Conservation (phyloP, 2,797 vertebrate genomes). For the Gymnoscopelus braueri region DNA sequence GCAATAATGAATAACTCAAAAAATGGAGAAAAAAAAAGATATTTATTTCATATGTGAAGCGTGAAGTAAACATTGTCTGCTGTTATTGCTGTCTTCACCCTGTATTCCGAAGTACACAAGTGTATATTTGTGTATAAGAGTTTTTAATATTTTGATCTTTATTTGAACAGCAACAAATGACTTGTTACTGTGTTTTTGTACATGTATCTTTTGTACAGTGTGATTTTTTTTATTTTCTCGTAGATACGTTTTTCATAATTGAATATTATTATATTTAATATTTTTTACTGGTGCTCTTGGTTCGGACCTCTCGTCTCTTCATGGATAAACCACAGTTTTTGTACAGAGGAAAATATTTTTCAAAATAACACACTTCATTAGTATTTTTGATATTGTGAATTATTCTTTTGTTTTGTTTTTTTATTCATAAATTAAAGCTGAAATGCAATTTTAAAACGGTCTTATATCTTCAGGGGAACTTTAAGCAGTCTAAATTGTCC, state of each 20-base stretch:
- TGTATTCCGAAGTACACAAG: conserved; percentile 80
- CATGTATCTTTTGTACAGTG: conserved; percentile 86
- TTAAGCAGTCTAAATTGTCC: conserved; percentile 21
- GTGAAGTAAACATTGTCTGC: conserved; percentile 72
- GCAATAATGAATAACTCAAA: conserved; percentile 47
- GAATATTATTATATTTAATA: conserved; percentile 77
- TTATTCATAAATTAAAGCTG: conserved; percentile 20
- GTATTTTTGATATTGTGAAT: conserved; percentile 48
- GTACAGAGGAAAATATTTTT: conserved; percentile 79
- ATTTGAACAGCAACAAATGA: conserved; percentile 79
- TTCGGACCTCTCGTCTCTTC: conserved; percentile 63
- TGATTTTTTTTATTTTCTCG: conserved; percentile 72
- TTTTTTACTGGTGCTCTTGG: conserved; percentile 76
- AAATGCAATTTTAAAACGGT: conserved; percentile 38
- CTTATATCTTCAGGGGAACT: conserved; percentile 28
- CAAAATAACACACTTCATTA: conserved; percentile 48
- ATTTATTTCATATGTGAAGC: conserved; percentile 80
- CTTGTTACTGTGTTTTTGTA: conserved; percentile 82
- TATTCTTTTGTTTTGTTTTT: conserved; percentile 26
- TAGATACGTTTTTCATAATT: conserved; percentile 51
- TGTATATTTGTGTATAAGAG: conserved; percentile 92
- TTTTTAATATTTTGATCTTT: conserved; percentile 82
- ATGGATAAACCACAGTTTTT: conserved; percentile 62
- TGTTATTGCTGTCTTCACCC: conserved; percentile 75
- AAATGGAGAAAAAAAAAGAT: conserved; percentile 42